Percentiles rank a stretch among this genome's conserved stretches.
Conservation (phyloP, 2,797 vertebrate genomes). For the Myotis planiceps region DNA sequence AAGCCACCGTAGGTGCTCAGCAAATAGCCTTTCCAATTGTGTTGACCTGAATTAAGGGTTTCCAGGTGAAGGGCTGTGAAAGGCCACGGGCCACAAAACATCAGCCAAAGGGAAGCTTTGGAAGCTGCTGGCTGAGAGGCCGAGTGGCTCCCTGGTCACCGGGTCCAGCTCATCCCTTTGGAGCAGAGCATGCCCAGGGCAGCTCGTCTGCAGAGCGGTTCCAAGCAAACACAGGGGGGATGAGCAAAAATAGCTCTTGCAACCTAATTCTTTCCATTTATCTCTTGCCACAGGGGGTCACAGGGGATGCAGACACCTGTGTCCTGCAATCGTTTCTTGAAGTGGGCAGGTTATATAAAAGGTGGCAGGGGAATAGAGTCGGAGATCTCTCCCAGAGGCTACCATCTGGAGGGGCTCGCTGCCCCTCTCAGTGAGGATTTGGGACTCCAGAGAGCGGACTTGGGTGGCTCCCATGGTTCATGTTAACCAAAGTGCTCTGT, state of each 20-base stretch:
- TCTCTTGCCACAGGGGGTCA: conserved; percentile 57
- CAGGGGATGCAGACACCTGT: conserved; percentile 52
- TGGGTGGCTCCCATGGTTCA: neutral
- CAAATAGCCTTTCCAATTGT: neutral
- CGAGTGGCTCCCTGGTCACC: neutral
- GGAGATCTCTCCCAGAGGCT: neutral
- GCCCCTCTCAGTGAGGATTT: neutral
- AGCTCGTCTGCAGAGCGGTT: conserved; percentile 29
- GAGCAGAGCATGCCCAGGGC: conserved; percentile 20
- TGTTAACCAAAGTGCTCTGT: neutral
- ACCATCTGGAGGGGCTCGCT: conserved; percentile 39
- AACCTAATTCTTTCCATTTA: conserved; percentile 70
- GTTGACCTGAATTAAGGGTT: neutral
- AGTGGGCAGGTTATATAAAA: conserved; percentile 68
- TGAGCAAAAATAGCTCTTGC: conserved; percentile 69
- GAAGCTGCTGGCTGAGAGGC: neutral
- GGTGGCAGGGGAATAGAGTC: neutral
- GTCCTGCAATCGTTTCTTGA: conserved; percentile 49
- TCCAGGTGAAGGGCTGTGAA: neutral
- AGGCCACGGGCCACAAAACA: neutral
- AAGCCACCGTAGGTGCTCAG: neutral
- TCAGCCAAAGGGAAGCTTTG: neutral
- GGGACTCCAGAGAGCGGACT: neutral
- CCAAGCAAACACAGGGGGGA: conserved; percentile 71
- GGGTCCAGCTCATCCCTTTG: neutral